These are phyloP conservation scores for Acrossocheilus fasciatus DNA, from an alignment of 2,797 vertebrate species.

Conservation along the genomic window DNA sequence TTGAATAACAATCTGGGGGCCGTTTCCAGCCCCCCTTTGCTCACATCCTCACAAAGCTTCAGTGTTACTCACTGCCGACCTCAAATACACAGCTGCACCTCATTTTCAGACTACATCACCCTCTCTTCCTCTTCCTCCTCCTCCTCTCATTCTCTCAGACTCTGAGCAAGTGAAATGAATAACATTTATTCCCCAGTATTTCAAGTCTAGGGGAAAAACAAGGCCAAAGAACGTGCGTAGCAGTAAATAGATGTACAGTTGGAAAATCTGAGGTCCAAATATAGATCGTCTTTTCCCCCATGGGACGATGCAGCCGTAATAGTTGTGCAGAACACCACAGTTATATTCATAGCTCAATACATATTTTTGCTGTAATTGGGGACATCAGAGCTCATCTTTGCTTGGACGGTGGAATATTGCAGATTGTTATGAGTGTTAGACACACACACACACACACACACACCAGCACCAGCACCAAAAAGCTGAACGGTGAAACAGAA, in stretches of 20 bases:
- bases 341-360: slow-evolving; percentile 39
- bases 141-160: not conserved
- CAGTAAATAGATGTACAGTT: slow-evolving; percentile 72
- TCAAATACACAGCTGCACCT: slow-evolving; percentile 53
- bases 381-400: slow-evolving; percentile 33
- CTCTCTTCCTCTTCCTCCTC: slow-evolving; percentile 24
- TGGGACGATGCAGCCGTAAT: slow-evolving; percentile 21
- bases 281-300: slow-evolving; percentile 70
- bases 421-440: not conserved
- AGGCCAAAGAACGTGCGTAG: slow-evolving; percentile 70
- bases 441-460: not conserved
- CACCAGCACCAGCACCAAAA: not conserved
- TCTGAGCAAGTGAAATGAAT: slow-evolving; percentile 46
- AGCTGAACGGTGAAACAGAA: not conserved
- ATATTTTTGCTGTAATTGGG: slow-evolving; percentile 56
- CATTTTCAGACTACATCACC: slow-evolving; percentile 50
- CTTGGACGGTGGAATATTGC: not conserved
- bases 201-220: slow-evolving; percentile 64
- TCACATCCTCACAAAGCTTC: slow-evolving; percentile 44
- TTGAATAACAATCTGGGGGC: slow-evolving; percentile 53
- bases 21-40: slow-evolving; percentile 20
- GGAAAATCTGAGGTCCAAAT: slow-evolving; percentile 73
- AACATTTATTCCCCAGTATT: slow-evolving; percentile 40
- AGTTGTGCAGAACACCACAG: not conserved
- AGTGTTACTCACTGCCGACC: slow-evolving; percentile 35